phyloP scores from a whole-genome alignment of 2,797 vertebrate species.

The Pseudochirops corinnae region DNA sequence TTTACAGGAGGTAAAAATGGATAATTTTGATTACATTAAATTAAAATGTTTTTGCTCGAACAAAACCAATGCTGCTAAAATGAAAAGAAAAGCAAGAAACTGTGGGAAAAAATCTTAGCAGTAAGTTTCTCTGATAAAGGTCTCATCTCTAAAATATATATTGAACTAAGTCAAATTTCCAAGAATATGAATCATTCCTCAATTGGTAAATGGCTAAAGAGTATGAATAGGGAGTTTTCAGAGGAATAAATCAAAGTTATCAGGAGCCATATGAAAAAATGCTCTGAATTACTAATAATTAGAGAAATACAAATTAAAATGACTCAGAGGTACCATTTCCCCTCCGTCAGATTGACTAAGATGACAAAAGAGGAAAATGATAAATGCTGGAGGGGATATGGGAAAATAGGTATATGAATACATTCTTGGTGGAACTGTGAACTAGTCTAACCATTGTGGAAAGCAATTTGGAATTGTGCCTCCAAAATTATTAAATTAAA shows the following conservation, averaged over 20 bases:
- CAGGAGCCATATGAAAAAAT: neutral
- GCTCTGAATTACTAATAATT: neutral
- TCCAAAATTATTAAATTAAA: no score
- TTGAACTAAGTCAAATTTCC: neutral
- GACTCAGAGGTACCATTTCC: neutral
- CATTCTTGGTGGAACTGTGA: neutral
- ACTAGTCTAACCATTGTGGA: neutral
- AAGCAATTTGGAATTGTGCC: no score
- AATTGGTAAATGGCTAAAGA: neutral
- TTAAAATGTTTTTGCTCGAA: neutral
- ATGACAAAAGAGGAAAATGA: neutral
- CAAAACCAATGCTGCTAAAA: neutral
- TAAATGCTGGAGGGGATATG: neutral
- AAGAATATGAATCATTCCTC: neutral
- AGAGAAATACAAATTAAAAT: neutral
- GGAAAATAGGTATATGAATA: neutral
- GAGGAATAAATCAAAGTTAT: neutral
- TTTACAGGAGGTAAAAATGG: neutral
- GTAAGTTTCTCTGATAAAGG: neutral
- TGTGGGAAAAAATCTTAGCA: neutral
- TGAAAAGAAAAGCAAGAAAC: neutral
- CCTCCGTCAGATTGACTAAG: neutral
- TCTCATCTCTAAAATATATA: neutral
- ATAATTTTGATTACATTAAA: neutral
- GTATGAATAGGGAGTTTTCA: neutral